phyloP scores from a whole-genome alignment of 2,888 invertebrate genomes.

The Camponotus fellah region DNA sequence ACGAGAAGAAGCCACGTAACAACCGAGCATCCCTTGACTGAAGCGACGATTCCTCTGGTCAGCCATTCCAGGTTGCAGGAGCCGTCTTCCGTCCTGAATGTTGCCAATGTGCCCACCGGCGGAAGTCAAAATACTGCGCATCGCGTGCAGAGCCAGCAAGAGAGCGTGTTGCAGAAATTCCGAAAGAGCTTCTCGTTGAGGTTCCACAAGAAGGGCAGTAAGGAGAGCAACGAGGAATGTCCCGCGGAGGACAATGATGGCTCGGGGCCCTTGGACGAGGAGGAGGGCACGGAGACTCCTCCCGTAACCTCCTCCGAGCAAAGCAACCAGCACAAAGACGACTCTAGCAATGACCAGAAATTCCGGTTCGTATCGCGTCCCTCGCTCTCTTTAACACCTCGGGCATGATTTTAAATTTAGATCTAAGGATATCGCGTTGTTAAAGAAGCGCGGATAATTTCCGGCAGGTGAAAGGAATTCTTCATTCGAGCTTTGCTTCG shows the following conservation, averaged over 20 bases:
- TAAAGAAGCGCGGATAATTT: neutral
- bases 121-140: constrained; percentile 73
- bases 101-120: constrained; percentile 62
- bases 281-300: constrained; percentile 71
- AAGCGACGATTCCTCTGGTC: constrained; percentile 80
- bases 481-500: neutral
- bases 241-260: constrained; percentile 84
- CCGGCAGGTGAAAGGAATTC: neutral
- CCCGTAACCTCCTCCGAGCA: constrained; percentile 72
- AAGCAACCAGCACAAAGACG: constrained; percentile 80
- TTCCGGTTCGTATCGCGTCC: constrained; percentile 80
- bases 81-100: constrained; percentile 60
- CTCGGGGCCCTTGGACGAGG: constrained; percentile 76
- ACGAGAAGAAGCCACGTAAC: constrained; percentile 75
- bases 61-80: constrained; percentile 80
- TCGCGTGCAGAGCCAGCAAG: constrained; percentile 81
- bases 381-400: neutral
- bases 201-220: constrained; percentile 88
- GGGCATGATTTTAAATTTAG: constrained; percentile 11
- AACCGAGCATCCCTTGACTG: constrained; percentile 81
- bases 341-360: constrained; percentile 80
- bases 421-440: neutral
- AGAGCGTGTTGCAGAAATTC: constrained; percentile 91
- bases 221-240: constrained; percentile 86
- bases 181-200: constrained; percentile 90